Evolutionary conservation across 1,140 invertebrate species (phyloP).

Genomic region (Acromyrmex heyeri): DNA sequence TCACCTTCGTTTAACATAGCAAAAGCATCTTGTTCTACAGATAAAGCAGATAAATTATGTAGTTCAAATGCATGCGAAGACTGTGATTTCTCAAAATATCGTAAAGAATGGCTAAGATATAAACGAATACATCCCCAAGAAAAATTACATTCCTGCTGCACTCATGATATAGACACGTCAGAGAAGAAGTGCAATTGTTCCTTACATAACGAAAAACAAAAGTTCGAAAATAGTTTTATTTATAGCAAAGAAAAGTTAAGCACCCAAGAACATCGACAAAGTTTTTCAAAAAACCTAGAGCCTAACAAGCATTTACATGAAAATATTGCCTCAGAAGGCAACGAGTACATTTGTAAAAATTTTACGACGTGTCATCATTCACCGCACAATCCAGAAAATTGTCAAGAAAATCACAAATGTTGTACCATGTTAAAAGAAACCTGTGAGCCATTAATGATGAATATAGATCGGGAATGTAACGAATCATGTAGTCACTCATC

Average conservation of each 20-base stretch:
- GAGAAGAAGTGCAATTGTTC: conserved; percentile 64
- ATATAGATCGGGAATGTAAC: conserved; percentile 26
- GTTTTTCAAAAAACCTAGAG: conserved; percentile 28
- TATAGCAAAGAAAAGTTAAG: conserved; percentile 58
- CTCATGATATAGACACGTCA: conserved; percentile 27
- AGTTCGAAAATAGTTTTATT: conserved; percentile 47
- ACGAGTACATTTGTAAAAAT: conserved; percentile 42
- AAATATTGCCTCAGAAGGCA: not conserved
- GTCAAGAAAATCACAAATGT: conserved; percentile 56
- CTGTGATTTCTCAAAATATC: conserved; percentile 42
- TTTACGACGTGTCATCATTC: conserved; percentile 47
- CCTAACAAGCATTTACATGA: conserved; percentile 57
- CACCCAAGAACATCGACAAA: conserved; percentile 26
- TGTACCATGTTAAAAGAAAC: conserved; percentile 57
- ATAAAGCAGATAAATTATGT: conserved; percentile 6
- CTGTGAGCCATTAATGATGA: conserved; percentile 51
- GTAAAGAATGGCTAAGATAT: conserved; percentile 53
- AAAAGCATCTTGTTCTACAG: conserved; percentile 32
- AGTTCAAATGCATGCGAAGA: conserved; percentile 30
- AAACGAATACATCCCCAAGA: conserved; percentile 57
- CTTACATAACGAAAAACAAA: conserved; percentile 45
- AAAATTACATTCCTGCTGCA: conserved; percentile 74
- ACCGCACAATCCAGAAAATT: conserved; percentile 54
- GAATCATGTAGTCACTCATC: conserved; percentile 37
- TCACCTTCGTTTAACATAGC: conserved; percentile 45